Evolutionary conservation across 2,113 vertebrate genomes (phyloP).

Genomic region (Neotoma lepida): DNA sequence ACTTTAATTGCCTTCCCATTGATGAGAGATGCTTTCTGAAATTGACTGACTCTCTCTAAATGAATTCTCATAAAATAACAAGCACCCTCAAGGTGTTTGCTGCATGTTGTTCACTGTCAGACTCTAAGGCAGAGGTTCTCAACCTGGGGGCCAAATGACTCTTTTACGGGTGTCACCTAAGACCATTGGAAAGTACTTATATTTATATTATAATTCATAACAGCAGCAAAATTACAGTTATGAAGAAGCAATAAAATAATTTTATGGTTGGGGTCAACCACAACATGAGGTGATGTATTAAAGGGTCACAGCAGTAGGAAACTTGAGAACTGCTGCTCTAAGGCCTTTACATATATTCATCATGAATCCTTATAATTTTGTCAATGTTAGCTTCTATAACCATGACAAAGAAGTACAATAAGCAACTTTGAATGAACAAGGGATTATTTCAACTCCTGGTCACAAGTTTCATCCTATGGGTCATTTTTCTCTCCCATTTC

Average conservation of each 20-base stretch:
- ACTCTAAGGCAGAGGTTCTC: not conserved
- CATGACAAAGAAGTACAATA: not conserved
- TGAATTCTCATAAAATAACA: not conserved
- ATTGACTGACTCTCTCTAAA: not conserved
- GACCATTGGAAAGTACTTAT: not conserved
- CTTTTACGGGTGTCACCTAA: not conserved
- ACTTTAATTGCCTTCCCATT: not conserved
- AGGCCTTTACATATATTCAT: not conserved
- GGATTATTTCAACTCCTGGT: not conserved
- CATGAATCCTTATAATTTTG: not conserved
- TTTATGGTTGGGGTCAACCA: not conserved
- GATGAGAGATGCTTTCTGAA: not conserved
- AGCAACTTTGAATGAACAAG: not conserved
- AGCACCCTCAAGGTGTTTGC: not conserved
- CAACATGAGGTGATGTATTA: not conserved
- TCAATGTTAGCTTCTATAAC: not conserved
- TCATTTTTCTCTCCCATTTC: not conserved
- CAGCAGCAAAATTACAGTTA: not conserved
- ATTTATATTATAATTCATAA: not conserved
- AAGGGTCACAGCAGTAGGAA: not conserved
- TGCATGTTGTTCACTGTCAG: not conserved
- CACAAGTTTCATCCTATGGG: not conserved
- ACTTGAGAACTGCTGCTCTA: not conserved
- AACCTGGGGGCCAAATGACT: accelerated
- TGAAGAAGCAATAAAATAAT: not conserved